phyloP scores from a whole-genome alignment of 2,797 vertebrate species.

The Myiothlypis coronata region DNA sequence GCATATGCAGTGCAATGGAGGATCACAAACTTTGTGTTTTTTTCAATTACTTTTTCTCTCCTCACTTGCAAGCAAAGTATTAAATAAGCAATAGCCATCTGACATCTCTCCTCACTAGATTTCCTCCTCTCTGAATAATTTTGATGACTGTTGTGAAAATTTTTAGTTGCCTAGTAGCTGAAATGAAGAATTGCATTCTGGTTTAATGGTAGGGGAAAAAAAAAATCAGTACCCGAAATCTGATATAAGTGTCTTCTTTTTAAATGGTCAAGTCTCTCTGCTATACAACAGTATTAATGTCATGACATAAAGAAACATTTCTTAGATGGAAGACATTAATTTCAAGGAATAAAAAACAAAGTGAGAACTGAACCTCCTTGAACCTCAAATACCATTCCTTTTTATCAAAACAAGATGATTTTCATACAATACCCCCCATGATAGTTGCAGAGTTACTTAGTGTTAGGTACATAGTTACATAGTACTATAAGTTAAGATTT shows the following conservation, averaged over 20 bases:
- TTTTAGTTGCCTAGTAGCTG: neutral
- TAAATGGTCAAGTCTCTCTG: neutral
- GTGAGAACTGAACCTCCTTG: neutral
- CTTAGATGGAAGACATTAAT: neutral
- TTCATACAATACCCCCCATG: neutral
- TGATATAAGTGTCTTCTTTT: neutral
- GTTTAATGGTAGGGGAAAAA: neutral
- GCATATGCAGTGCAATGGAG: neutral
- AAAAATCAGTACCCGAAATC: neutral
- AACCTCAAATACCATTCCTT: neutral
- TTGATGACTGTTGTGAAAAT: neutral
- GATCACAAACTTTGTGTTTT: neutral
- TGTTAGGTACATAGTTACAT: neutral
- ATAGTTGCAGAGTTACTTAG: neutral
- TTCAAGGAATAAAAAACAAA: neutral
- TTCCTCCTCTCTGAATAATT: neutral
- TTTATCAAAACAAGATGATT: neutral
- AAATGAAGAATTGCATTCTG: neutral
- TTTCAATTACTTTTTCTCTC: neutral
- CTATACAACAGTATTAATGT: neutral
- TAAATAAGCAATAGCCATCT: neutral
- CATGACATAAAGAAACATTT: neutral
- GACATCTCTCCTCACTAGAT: neutral
- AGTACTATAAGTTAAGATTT: neutral
- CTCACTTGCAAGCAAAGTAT: neutral